Base-by-base conservation (phyloP, 2,797 vertebrate species). In the Lepus townsendii region DNA sequence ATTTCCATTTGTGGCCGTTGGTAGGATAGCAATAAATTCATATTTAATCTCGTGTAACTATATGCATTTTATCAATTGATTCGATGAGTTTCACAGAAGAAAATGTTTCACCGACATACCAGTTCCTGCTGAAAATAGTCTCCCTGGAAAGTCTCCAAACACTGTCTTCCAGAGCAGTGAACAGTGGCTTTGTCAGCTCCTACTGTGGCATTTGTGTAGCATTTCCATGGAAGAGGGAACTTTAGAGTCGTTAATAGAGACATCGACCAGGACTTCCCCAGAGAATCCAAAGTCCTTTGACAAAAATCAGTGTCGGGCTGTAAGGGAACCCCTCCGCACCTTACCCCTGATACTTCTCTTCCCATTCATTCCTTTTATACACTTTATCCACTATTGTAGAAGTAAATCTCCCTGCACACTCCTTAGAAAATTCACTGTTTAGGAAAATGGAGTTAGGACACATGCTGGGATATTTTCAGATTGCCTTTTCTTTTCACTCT, bases 271-370 rank as follows among this genome's bases (percentile, higher is more conserved):
- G 16, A 87, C 20, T 91, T 84, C 82, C 8, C 42, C 69, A 68
- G 42, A 83, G 22, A 95, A 68, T 66, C 26, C 89, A 22, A 11
- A 69, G 7, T 17, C 13, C 62, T 63, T 57, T 88, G 57, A 72
- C 93, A 77, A 92, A 94, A 94, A 77, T 91, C 54, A 96, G 1
- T 79, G 75, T 90, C 35, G 77, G 86, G n/a, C 19, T 83, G 19
- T 50, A 11, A 94, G 9, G 50, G 11, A 92, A 96, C 42, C 73
- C 66, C 65, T 79, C 83, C 32, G n/a, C 20, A 60, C 38, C 50
- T 73, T 69, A 9, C 72, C 82, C 73, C 63, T 88, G 47, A 7
- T 54, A 54, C 1, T 27, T 60, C 32, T 26, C 12, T n/a, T 27
- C 62, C 2, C 14, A 82, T 69, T 85, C 73, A 30, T 93, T 95